Evolutionary conservation across 2,888 invertebrate genomes (phyloP), one percentile per base, ranked within the genome.

Genomic region (Drosophila testacea): DNA sequence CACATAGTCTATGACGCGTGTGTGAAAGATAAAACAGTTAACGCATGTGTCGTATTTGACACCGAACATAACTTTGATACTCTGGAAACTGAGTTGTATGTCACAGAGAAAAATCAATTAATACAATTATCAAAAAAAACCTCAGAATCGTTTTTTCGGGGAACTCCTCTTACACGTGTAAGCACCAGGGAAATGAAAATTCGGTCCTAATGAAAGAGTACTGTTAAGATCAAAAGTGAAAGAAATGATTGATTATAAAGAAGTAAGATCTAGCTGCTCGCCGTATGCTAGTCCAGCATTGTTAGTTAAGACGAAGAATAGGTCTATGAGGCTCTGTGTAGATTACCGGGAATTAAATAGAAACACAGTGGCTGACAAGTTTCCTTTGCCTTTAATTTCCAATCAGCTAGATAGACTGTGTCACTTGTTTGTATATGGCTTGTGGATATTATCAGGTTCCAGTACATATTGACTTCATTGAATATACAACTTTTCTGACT

Each of bases 1-100:
- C 46, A 57, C 46, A n/a, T 48, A 48, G 47, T 57, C 22, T 22
- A 32, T 16, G 57, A 62, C 28, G 10, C 39, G 41, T 48, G n/a
- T n/a, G 46, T 68, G 48, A 62, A 52, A 42, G 11, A 38, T 7
- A 11, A n/a, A 4, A 38, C 11, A 7, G n/a, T 38, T 11, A 38
- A n/a, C 5, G 38, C 3, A 0, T n/a, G 38, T 38, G 38, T 5
- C 4, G 38, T 38, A 38, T 38, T n/a, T 34, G 34, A 34, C n/a
- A 38, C n/a, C n/a, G 38, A n/a, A 38, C n/a, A 38, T 38, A n/a
- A 38, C 7, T 38, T 38, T 38, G 4, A 38, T 38, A 38, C 11
- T 4, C 10, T 10, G 10, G 34, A 36, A 36, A 36, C 34, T 10
- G 2, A 36, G 10, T 36, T 36, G 10, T 36, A 36, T 9, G 34